Evolutionary conservation across 2,113 vertebrate species (phyloP).

Genomic region (Megaptera novaeangliae): DNA sequence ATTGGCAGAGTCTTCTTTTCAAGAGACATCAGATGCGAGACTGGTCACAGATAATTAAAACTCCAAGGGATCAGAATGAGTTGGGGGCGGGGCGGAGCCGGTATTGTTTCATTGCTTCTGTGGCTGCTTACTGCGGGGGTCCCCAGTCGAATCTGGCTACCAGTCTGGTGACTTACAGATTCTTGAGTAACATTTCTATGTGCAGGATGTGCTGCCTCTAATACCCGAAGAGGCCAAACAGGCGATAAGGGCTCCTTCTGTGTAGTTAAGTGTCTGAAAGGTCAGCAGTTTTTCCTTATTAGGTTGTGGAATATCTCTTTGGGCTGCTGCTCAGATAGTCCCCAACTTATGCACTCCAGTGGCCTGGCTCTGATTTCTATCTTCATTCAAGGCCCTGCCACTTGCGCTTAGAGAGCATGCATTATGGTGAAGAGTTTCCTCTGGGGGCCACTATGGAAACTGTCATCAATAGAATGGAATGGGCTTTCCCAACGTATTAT

Average conservation of each 20-base stretch:
- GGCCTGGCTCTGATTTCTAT: not conserved
- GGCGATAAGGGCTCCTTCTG: not conserved
- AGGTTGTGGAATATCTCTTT: not conserved
- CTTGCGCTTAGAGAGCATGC: not conserved
- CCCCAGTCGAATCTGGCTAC: not conserved
- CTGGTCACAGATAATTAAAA: not conserved
- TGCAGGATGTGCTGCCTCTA: not conserved
- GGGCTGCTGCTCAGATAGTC: not conserved
- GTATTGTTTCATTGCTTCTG: not conserved
- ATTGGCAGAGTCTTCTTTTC: not conserved
- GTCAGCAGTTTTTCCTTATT: not conserved
- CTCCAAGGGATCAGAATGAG: not conserved
- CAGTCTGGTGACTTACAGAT: not conserved
- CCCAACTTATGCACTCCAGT: not conserved
- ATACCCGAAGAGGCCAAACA: not conserved
- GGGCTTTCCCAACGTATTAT: not conserved
- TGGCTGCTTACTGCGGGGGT: not conserved
- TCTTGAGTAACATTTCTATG: not conserved
- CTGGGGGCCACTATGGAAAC: not conserved
- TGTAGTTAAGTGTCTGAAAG: not conserved
- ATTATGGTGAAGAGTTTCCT: not conserved
- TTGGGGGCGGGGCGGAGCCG: not conserved
- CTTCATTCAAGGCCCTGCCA: not conserved
- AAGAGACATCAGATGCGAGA: not conserved
- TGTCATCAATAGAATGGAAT: not conserved